Conservation (phyloP, 1,140 invertebrate species). For the Zaprionus nigranus region DNA sequence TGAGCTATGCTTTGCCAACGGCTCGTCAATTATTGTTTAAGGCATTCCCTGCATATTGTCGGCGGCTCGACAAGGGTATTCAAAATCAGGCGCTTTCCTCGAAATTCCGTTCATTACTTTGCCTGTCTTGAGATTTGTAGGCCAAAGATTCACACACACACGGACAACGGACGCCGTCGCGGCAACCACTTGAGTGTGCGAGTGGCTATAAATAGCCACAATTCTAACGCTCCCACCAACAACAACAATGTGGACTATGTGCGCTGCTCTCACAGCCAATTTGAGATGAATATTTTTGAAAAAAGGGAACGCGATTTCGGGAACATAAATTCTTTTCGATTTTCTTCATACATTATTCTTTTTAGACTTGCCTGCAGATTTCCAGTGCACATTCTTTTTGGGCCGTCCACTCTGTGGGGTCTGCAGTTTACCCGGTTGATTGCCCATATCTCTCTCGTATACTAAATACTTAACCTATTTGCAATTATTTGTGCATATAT, state of each 20-base stretch:
- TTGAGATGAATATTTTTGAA: constrained; percentile 27
- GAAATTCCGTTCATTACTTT: constrained; percentile 59
- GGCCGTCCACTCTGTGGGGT: constrained; percentile 84
- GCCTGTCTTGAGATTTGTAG: constrained; percentile 60
- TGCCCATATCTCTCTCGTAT: constrained; percentile 68
- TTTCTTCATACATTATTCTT: constrained; percentile 38
- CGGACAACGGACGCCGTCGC: constrained; percentile 32
- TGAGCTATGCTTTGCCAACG: too few relatives aligned
- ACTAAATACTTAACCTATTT: constrained; percentile 77
- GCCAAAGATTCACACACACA: constrained; percentile 61
- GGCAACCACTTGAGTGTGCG: constrained; percentile 81
- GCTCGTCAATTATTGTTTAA: too few relatives aligned
- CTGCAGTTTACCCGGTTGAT: constrained; percentile 83
- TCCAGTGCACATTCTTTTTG: constrained; percentile 89
- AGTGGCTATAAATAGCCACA: constrained; percentile 79
- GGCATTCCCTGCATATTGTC: too few relatives aligned
- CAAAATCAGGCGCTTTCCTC: constrained; percentile 11
- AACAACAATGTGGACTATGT: constrained; percentile 54
- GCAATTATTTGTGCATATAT: constrained; percentile 74
- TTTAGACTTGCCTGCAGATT: constrained; percentile 87
- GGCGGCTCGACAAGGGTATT: background rate
- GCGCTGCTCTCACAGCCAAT: constrained; percentile 45
- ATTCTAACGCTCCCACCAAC: constrained; percentile 73
- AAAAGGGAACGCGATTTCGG: constrained; percentile 15
- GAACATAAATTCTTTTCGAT: constrained; percentile 16